Evolutionary conservation across 2,888 invertebrate genomes (phyloP).

Genomic region (Noctuana brunneofusca): DNA sequence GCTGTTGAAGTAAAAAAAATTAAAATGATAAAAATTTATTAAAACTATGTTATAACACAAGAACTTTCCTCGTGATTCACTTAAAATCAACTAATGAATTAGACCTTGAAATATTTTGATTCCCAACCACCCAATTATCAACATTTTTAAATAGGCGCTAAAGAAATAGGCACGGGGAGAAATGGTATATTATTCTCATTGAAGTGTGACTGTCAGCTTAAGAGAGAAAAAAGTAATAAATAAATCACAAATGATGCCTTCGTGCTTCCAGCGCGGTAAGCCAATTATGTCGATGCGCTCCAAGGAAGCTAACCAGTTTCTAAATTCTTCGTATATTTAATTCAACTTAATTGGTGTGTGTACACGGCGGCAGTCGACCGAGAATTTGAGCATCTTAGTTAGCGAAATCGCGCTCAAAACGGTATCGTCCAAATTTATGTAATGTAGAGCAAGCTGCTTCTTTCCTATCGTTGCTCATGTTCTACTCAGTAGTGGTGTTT

Average conservation of each 20-base stretch:
- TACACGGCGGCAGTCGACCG: conserved; percentile 76
- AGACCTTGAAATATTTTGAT: conserved; percentile 4
- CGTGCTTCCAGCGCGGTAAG: conserved; percentile 72
- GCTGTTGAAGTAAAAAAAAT: background rate
- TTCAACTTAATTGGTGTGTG: conserved; percentile 80
- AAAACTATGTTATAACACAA: too few relatives aligned
- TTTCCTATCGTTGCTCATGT: conserved; percentile 12
- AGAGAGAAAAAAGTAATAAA: conserved; percentile 61
- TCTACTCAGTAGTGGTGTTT: conserved; percentile 19
- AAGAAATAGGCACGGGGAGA: conserved; percentile 9
- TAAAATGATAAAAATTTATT: too few relatives aligned
- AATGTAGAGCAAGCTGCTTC: conserved; percentile 14
- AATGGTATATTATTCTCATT: conserved; percentile 36
- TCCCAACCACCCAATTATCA: background rate
- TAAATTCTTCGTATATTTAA: conserved; percentile 82
- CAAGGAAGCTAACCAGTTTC: conserved; percentile 81
- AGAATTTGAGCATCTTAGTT: conserved; percentile 75
- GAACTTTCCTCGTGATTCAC: background rate
- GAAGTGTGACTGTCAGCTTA: conserved; percentile 51
- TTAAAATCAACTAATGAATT: background rate
- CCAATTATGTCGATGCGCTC: conserved; percentile 81
- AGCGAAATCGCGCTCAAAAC: conserved; percentile 71
- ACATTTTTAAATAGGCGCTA: background rate
- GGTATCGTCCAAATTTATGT: conserved; percentile 53
- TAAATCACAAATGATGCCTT: conserved; percentile 73